phyloP scores from a whole-genome alignment of 2,888 invertebrate genomes.

The Coenonympha arcania region DNA sequence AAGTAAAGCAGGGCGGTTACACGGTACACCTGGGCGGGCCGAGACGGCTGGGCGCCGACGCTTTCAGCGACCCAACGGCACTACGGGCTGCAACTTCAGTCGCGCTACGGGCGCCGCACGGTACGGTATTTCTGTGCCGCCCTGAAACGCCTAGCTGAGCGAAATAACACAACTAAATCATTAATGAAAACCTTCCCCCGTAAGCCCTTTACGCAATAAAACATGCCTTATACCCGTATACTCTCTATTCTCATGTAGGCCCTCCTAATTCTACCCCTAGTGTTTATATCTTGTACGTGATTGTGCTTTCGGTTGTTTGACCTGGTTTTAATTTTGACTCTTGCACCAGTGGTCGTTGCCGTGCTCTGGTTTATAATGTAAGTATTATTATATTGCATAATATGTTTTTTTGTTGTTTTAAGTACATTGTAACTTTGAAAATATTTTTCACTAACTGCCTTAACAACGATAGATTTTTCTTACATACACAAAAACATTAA shows the following conservation, averaged over 20 bases:
- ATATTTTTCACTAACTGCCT: no score
- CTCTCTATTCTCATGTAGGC: constrained; percentile 27
- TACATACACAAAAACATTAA: no score
- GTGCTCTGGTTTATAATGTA: constrained; percentile 34
- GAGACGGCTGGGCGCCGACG: constrained; percentile 46
- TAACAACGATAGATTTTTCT: no score
- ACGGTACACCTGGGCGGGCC: constrained; percentile 43
- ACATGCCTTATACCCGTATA: constrained; percentile 34
- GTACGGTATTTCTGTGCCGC: constrained; percentile 17
- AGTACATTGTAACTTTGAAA: no score
- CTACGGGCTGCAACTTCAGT: constrained; percentile 39
- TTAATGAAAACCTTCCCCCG: constrained; percentile 49
- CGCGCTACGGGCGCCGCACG: constrained; percentile 50
- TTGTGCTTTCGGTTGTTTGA: constrained; percentile 42
- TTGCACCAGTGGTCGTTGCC: constrained; percentile 49
- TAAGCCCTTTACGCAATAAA: constrained; percentile 36
- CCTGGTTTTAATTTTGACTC: constrained; percentile 61
- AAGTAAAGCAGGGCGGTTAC: constrained; percentile 27
- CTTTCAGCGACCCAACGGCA: constrained; percentile 1
- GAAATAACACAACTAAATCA: constrained; percentile 42
- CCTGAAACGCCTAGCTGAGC: constrained; percentile 32
- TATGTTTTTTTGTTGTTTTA: no score
- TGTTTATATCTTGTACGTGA: constrained; percentile 32
- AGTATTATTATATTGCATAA: constrained; percentile 26
- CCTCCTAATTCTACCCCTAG: constrained; percentile 17